Evolutionary conservation across 2,888 invertebrate species (phyloP), one percentile per base, ranked within the genome.

Genomic region (Idaea biselata): DNA sequence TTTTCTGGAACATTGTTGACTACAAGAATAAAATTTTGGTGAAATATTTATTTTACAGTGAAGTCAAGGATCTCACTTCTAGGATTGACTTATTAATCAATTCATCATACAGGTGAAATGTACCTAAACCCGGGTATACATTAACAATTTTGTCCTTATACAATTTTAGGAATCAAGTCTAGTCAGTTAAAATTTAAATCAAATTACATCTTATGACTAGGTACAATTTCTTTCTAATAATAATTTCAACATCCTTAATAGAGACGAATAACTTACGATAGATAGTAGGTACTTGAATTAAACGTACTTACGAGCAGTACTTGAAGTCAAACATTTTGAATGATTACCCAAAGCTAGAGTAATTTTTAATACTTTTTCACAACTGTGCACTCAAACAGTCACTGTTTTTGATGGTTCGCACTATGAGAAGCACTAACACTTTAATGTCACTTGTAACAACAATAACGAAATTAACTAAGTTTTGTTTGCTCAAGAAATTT

Each of bases 191-290:
- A 76, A 86, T 83, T 83, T 79, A 84, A 84, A 81, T 83, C 78
- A 79, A 87, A 83, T 84, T 87, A 88, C 84, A 89, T 80, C 90
- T 91, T 92, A 91, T 91, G 91, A 92, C 91, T 92, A 92, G 91
- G 87, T 88, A 89, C 85, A 86, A 78, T 87, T 77, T 87, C 81
- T 86, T 84, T 83, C 89, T 89, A 88, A 86, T 75, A 65, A 63
- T 60, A 70, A 70, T 64, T 67, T 72, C 68, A 66, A 65, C 67
- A 62, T 63, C 60, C 63, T 55, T 61, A 68, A 59, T 64, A 61
- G 65, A 61, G 59, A 55, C 62, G 62, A 62, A 66, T 56, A 44
- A 60, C 63, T 63, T 61, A 62, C 63, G 64, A 63, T 55, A 65
- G 63, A 69, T 63, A 67, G 55, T 63, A 67, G 55, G 62, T 62